Evolutionary conservation across 2,888 invertebrate species (phyloP).

Genomic region (Scotopteryx bipunctaria): DNA sequence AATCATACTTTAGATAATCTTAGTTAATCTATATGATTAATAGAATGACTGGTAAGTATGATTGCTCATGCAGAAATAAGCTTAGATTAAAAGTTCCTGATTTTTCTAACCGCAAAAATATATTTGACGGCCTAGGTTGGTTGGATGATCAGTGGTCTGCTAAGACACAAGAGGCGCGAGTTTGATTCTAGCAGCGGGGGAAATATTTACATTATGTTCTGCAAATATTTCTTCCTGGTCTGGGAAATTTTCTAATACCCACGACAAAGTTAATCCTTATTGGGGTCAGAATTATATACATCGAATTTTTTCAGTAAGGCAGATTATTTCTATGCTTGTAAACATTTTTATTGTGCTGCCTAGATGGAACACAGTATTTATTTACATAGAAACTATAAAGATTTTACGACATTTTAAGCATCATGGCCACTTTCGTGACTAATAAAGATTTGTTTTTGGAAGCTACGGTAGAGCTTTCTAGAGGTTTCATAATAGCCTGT

Average conservation of each 20-base stretch:
- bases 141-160: too few species aligned
- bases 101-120: too few species aligned
- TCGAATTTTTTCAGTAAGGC: conserved; percentile 46
- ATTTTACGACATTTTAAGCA: conserved; percentile 76
- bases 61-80: too few species aligned
- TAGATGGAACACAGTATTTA: conserved; percentile 74
- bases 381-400: conserved; percentile 73
- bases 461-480: conserved; percentile 5
- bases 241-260: neutral
- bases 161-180: too few species aligned
- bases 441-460: conserved; percentile 31
- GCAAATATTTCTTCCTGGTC: too few species aligned
- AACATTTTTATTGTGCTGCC: conserved; percentile 70
- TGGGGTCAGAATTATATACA: conserved; percentile 28
- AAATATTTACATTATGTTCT: too few species aligned
- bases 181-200: too few species aligned
- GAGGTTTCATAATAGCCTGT: neutral
- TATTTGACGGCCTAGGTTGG: too few species aligned
- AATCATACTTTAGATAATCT: too few species aligned
- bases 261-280: neutral
- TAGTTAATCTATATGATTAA: too few species aligned
- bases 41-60: too few species aligned
- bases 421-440: conserved; percentile 57
- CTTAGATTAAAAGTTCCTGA: too few species aligned
- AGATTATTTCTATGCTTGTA: conserved; percentile 66